Evolutionary conservation across 2,797 vertebrate species (phyloP), one percentile per base, ranked within the genome.

Genomic region (Mus minutoides): DNA sequence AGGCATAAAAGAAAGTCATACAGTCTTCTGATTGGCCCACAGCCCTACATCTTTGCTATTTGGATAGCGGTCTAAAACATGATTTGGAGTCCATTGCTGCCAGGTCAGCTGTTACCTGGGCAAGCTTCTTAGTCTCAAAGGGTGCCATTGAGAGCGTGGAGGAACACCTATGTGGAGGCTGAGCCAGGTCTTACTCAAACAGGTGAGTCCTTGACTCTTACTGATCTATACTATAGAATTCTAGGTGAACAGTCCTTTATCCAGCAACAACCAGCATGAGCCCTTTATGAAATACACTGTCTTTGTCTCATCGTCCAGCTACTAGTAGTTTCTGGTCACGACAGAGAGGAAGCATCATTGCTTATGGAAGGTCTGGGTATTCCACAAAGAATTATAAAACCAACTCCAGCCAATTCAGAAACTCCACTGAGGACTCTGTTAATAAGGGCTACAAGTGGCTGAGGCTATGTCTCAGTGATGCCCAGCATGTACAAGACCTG

Each of bases 301-400:
- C 78, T 77, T 16, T 76, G 73, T 60, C 11, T 67, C 31, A 75
- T 79, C 17, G 21, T 67, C 54, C 17, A 58, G 37, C 52, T 49
- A 82, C 13, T 71, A 10, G 54, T 12, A 49, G 17, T 56, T 79
- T 78, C 73, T 40, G 22, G n/a, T 90, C 52, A 40, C 60, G 71
- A 52, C 31, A 90, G 31, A 69, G 24, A 24, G 43, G 31, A 64
- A 62, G 11, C 56, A 78, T 43, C 54, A 77, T 56, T 71, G 19
- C 40, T 69, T 90, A 10, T 22, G 71, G 84, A 2, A 77, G 40
- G 19, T 76, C 91, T 84, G 24, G 34, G n/a, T 46, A 54, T 52
- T 92, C 62, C 46, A 17, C 9, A 22, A 88, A 54, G 62, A 71
- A 94, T 43, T 87, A 31, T 91, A 93, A 93, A 88, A 90, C 12